phyloP scores from a whole-genome alignment of 2,113 vertebrate species.

The Boulengeromyrus knoepffleri region DNA sequence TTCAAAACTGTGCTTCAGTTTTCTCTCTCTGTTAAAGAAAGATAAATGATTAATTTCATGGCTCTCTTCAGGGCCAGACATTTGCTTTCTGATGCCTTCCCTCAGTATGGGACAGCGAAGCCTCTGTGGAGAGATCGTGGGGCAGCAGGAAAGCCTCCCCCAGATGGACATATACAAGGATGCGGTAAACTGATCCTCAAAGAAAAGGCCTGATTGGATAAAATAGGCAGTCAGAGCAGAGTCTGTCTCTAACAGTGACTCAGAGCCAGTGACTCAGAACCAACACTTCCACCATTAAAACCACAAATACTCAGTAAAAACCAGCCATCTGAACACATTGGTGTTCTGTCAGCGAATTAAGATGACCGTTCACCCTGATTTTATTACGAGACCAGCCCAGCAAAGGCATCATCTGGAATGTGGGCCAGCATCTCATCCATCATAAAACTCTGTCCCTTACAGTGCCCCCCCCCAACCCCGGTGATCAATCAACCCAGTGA shows the following conservation, averaged over 20 bases:
- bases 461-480: not conserved
- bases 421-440: not conserved
- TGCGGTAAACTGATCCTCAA: not conserved
- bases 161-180: not conserved
- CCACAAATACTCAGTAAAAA: not conserved
- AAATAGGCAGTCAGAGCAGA: not conserved
- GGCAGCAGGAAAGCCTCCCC: not conserved
- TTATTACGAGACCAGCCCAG: not conserved
- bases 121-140: not conserved
- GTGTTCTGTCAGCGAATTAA: not conserved
- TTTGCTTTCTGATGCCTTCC: not conserved
- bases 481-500: not conserved
- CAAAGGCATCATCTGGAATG: not conserved
- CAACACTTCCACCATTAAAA: not conserved
- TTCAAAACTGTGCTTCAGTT: not conserved
- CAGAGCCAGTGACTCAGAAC: not conserved
- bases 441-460: not conserved
- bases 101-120: not conserved
- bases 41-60: not conserved
- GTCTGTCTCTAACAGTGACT: not conserved
- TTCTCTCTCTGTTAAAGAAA: not conserved
- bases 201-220: not conserved
- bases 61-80: not conserved
- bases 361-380: not conserved
- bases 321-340: not conserved